Base-by-base conservation (phyloP, 2,888 invertebrate genomes). In the Macrosoma leucophasiata region DNA sequence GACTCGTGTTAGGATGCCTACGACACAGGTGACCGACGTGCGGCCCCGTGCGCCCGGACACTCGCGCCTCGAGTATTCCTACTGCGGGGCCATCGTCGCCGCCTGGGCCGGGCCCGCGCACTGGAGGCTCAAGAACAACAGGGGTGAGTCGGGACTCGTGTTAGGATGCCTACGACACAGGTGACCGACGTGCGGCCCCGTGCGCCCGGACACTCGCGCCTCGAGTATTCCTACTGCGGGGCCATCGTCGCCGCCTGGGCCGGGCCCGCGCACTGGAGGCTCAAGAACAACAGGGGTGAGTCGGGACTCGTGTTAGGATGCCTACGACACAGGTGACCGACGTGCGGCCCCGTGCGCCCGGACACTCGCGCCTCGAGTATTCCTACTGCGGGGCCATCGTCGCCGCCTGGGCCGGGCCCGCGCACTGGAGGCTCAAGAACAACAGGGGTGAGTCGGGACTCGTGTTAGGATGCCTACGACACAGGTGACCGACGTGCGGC, bases 361-460 rank as follows among this genome's bases (percentile, higher is more conserved):
- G 47, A 13, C 79, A 75, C 48, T 64, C 82, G 11, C 74, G 69
- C 7, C 79, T 88, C 19, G 91, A 92, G 65, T 92, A 92, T 70
- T 90, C 91, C 1, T 92, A 91, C 71, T 74, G 84, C 58, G 67
- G 64, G 3, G 84, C 88, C 64, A 86, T 81, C 62, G 86, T 60
- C 58, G 62, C 65, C 46, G 76, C 89, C 46, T 94, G 93, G 94
- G 92, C 91, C 12, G 94, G 94, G 0, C 94, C 94, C 13, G 81
- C 88, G 14, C 92, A 94, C 69, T 94, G 94, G 94, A 90, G 91
- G 51, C 86, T 91, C n/a, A n/a, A n/a, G n/a, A n/a, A n/a, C n/a
- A n/a, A n/a, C n/a, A n/a, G n/a, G n/a, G n/a, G n/a, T n/a, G n/a
- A n/a, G n/a, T n/a, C n/a, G n/a, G n/a, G n/a, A n/a, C n/a, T n/a